Base-by-base conservation (phyloP, 1,140 invertebrate genomes). In the Palaemon carinicauda region DNA sequence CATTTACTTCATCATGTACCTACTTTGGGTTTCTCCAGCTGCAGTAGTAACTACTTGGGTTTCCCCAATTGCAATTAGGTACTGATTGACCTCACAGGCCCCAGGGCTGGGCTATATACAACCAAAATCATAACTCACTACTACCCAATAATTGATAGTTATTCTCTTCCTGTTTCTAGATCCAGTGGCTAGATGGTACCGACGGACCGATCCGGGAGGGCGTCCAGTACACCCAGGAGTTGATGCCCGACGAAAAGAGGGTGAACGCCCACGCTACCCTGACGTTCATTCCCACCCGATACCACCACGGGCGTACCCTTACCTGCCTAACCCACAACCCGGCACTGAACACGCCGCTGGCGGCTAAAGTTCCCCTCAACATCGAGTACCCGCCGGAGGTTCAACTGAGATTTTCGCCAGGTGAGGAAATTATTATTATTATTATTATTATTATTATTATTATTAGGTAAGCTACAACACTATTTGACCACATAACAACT, bases 281-380 rank as follows among this genome's bases (percentile, higher is more conserved):
- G 81, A 96, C 95, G 90, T 92, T 98, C 89, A 95, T 95, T 79
- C 97, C 97, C 12, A 95, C 94, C 86, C 96, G 96, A 91, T 94
- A 95, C 50, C 95, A 98, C 91, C 95, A 98, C 92, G 97, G 97
- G 90, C 96, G 96, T 87, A 96, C 95, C 21, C 96, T 98, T 89
- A 97, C 96, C 31, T 98, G 97, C 91, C 96, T 88, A 29, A 88
- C 87, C 29, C 83, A 86, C 60, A 87, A 88, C 80, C 89, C 87
- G 27, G 89, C 89, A 29, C 89, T 89, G 50, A 80, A 85, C 21
- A 80, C 81, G 15, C 79, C 89, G 24, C 71, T 89, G 0, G 71
- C 82, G 0, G 74, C 86, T 51, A 82, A 77, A 24, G 83, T 88
- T 50, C 69, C 33, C 19, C 78, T 89, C 53, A 89, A 82, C n/a